These are phyloP conservation scores for Anhinga anhinga DNA, from an alignment of 2,113 vertebrate genomes.

Conservation along the genomic window DNA sequence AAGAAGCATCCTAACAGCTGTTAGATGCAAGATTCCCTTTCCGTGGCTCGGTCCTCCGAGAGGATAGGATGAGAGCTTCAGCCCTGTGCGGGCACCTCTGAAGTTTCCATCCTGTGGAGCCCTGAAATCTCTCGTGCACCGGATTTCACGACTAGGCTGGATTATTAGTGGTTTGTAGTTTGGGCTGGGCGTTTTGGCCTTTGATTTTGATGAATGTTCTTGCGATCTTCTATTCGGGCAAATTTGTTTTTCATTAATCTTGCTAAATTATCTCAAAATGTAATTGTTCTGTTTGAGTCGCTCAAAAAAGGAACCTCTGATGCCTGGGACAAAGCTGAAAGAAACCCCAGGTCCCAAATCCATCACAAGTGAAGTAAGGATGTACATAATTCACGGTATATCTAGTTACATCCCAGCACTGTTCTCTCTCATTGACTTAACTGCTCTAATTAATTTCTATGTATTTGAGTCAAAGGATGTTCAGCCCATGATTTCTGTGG, in stretches of 20 bases:
- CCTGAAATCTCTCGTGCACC: accelerated
- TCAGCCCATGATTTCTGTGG: neutral
- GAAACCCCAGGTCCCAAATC: neutral
- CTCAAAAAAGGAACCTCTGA: neutral
- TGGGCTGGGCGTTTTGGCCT: neutral
- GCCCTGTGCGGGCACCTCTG: accelerated
- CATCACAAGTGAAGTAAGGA: neutral
- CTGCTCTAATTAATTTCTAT: neutral
- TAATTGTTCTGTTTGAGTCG: neutral
- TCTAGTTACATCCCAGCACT: neutral
- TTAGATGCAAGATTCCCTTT: neutral
- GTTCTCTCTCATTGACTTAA: neutral
- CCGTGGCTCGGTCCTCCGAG: neutral
- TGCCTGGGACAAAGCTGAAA: neutral
- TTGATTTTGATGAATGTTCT: neutral
- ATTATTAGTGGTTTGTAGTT: neutral
- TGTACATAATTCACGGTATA: accelerated
- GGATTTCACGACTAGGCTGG: neutral
- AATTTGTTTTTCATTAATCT: neutral
- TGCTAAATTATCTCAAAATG: neutral
- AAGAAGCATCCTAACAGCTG: neutral
- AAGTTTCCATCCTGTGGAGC: accelerated
- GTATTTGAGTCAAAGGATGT: neutral
- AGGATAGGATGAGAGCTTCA: neutral
- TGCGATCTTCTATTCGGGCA: accelerated